Conservation (phyloP, 2,888 invertebrate genomes). For the Tinea trinotella region DNA sequence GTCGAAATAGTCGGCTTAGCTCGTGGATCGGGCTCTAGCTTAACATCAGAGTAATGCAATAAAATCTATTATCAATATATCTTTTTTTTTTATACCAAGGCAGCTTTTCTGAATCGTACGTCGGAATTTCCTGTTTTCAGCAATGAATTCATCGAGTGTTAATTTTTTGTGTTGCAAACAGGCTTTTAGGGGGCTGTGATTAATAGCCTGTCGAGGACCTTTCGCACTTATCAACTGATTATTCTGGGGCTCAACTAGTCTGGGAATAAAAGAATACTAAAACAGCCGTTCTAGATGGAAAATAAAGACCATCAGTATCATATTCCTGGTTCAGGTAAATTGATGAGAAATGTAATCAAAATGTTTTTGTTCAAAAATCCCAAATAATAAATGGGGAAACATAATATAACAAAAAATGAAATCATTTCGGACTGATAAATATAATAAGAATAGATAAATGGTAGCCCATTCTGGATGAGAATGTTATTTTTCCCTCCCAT, state of each 20-base stretch:
- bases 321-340: no score
- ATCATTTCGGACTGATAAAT: not conserved
- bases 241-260: no score
- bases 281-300: no score
- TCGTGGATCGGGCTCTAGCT: no score
- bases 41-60: no score
- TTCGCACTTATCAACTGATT: slow-evolving; percentile 12
- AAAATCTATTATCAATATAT: no score
- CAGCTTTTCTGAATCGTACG: no score
- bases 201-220: slow-evolving; percentile 50
- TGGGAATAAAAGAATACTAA: no score
- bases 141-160: slow-evolving; percentile 12
- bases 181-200: slow-evolving; percentile 60
- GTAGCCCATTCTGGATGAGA: not conserved
- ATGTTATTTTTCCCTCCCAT: slow-evolving; percentile 41
- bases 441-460: slow-evolving; percentile 17
- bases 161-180: slow-evolving; percentile 50
- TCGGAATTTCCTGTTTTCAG: no score
- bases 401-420: slow-evolving; percentile 8
- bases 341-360: not conserved
- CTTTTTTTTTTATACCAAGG: no score
- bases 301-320: no score
- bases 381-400: not conserved
- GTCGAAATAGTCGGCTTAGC: no score
- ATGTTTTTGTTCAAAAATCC: not conserved